phyloP scores from a whole-genome alignment of 2,888 invertebrate species.

The Portevinia maculata region DNA sequence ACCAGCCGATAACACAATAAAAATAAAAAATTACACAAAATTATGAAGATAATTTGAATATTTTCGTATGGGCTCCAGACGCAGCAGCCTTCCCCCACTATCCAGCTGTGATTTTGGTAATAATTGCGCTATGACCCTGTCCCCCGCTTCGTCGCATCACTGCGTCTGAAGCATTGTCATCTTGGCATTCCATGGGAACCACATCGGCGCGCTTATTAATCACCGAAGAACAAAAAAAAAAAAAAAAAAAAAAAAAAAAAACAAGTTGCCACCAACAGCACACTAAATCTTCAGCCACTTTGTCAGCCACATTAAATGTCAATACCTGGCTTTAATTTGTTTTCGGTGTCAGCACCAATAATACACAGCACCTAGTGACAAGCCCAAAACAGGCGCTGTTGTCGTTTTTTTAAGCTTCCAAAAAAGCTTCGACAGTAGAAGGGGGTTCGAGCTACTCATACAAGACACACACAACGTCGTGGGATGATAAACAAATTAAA shows the following conservation, averaged over 20 bases:
- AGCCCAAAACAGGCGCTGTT: constrained; percentile 48
- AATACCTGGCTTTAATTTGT: constrained; percentile 73
- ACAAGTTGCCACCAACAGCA: constrained; percentile 48
- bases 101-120: constrained; percentile 76
- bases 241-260: constrained; percentile 16
- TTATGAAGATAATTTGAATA: constrained; percentile 73
- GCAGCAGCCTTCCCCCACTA: constrained; percentile 39
- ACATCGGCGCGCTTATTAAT: constrained; percentile 67
- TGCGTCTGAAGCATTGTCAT: constrained; percentile 53
- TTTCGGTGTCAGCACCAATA: constrained; percentile 73
- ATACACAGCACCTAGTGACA: constrained; percentile 66
- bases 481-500: constrained; percentile 71
- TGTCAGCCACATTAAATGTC: constrained; percentile 72
- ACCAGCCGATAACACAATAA: constrained; percentile 69
- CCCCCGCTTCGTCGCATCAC: constrained; percentile 15
- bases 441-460: constrained; percentile 1
- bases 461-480: constrained; percentile 27
- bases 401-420: constrained; percentile 40
- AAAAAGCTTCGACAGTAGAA: constrained; percentile 38
- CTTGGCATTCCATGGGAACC: constrained; percentile 69
- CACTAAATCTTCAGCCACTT: constrained; percentile 70
- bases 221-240: constrained; percentile 46
- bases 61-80: constrained; percentile 46
- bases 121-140: constrained; percentile 71
- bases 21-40: constrained; percentile 73